These are phyloP conservation scores for Rhagoletis pomonella DNA, from an alignment of 1,140 invertebrate species.

Conservation along the genomic window DNA sequence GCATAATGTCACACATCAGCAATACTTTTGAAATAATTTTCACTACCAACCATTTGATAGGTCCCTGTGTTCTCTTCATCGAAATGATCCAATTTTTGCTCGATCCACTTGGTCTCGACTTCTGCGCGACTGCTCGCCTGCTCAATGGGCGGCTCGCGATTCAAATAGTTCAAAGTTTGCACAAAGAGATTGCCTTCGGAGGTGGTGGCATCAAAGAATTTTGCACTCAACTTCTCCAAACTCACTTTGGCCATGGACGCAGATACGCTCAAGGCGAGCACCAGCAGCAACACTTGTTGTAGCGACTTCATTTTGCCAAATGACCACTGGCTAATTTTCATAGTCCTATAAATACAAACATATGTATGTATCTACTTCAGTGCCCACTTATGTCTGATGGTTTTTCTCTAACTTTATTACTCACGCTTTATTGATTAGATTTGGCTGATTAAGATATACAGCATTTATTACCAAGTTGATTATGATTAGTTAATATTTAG, in stretches of 20 bases:
- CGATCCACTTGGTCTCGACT: conserved; percentile 65
- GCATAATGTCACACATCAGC: no score
- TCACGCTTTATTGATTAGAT: neutral
- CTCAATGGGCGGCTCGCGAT: conserved; percentile 64
- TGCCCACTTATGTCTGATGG: neutral
- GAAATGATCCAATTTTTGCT: conserved; percentile 81
- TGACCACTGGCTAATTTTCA: neutral
- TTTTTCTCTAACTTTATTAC: neutral
- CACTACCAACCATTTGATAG: conserved; percentile 81
- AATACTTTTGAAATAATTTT: no score
- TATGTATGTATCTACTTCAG: no score
- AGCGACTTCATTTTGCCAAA: conserved; percentile 52
- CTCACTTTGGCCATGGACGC: neutral
- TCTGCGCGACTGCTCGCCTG: conserved; percentile 41
- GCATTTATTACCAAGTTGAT: no score
- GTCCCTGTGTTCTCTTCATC: conserved; percentile 79
- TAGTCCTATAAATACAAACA: neutral
- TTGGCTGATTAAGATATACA: neutral
- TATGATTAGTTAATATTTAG: no score
- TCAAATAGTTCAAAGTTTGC: conserved; percentile 60
- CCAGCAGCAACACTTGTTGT: conserved; percentile 18
- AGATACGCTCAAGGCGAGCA: neutral
- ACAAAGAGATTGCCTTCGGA: conserved; percentile 11
- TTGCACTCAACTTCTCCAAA: neutral
- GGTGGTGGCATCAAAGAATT: neutral